Percentiles rank a stretch among this genome's conserved stretches.
These are phyloP conservation scores for Pomatostomus ruficeps DNA, from an alignment of 2,113 vertebrate genomes.

Conservation along the genomic window DNA sequence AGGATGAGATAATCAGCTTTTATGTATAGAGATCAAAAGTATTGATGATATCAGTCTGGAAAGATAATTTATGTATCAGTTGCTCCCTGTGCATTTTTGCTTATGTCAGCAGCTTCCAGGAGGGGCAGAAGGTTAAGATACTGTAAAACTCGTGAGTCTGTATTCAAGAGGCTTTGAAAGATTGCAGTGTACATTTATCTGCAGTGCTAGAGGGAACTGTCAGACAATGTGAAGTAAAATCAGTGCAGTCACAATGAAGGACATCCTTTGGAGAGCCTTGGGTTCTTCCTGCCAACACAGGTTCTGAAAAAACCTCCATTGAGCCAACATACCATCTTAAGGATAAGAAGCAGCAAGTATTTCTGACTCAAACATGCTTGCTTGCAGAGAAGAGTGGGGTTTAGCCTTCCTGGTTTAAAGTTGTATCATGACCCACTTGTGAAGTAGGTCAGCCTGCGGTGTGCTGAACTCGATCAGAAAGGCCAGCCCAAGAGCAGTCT, in stretches of 20 bases:
- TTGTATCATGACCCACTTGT: constrained; percentile 55
- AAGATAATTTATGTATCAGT: neutral
- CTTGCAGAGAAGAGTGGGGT: neutral
- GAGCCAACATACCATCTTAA: neutral
- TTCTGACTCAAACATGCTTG: neutral
- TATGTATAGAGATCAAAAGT: neutral
- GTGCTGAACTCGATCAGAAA: constrained; percentile 47
- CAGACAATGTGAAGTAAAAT: neutral
- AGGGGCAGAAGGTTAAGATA: neutral
- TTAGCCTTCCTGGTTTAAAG: constrained; percentile 15
- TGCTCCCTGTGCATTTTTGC: neutral
- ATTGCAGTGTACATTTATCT: neutral
- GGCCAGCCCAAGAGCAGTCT: constrained; percentile 2
- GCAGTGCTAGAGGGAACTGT: neutral
- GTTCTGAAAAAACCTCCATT: neutral
- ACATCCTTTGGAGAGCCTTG: neutral
- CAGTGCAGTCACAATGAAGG: neutral
- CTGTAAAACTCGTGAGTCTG: neutral
- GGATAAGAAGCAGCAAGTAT: neutral
- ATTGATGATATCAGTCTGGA: neutral
- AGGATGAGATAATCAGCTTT: neutral
- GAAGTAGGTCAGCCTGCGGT: constrained; percentile 72
- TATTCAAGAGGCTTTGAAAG: neutral
- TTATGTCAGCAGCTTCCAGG: neutral
- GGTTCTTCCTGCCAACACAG: neutral